phyloP scores from a whole-genome alignment of 2,797 vertebrate genomes.

The Eulemur coronatus region DNA sequence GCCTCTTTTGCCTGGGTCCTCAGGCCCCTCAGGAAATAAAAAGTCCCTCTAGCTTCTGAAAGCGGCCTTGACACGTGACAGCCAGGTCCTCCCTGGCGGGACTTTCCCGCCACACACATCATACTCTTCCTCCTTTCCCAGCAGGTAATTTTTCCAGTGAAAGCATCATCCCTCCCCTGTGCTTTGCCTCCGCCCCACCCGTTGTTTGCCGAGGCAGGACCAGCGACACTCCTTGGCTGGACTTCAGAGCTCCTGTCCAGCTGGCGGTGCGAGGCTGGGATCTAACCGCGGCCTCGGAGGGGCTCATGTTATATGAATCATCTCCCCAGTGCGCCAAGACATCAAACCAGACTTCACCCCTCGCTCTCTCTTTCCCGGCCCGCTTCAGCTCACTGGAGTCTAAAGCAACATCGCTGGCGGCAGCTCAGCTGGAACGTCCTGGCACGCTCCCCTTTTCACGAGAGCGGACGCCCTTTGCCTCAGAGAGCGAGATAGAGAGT shows the following conservation, averaged over 20 bases:
- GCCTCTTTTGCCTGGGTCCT: not conserved
- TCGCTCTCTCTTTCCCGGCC: not conserved
- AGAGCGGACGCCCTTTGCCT: not conserved
- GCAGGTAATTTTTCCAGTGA: conserved; percentile 62
- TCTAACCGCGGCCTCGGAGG: conserved; percentile 43
- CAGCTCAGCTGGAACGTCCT: conserved; percentile 54
- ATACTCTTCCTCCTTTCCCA: conserved; percentile 41
- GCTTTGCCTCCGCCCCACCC: conserved; percentile 41
- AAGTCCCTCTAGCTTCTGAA: conserved; percentile 29
- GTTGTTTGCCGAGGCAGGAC: conserved; percentile 1
- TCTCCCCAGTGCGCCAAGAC: not conserved
- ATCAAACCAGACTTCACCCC: conserved; percentile 39
- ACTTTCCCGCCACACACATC: conserved; percentile 21
- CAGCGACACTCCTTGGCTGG: conserved; percentile 27
- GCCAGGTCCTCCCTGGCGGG: not conserved
- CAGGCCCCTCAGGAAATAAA: not conserved
- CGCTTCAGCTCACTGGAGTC: conserved; percentile 48
- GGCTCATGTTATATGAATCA: not conserved
- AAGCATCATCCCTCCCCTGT: not conserved
- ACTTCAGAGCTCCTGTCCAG: conserved; percentile 34
- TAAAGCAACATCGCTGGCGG: conserved; percentile 47
- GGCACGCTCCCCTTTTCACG: not conserved
- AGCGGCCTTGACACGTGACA: not conserved
- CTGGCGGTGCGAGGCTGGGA: not conserved
- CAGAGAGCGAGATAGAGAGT: not conserved